Evolutionary conservation across 2,113 vertebrate species (phyloP), one percentile per base, ranked within the genome.

Genomic region (Probosciger aterrimus): DNA sequence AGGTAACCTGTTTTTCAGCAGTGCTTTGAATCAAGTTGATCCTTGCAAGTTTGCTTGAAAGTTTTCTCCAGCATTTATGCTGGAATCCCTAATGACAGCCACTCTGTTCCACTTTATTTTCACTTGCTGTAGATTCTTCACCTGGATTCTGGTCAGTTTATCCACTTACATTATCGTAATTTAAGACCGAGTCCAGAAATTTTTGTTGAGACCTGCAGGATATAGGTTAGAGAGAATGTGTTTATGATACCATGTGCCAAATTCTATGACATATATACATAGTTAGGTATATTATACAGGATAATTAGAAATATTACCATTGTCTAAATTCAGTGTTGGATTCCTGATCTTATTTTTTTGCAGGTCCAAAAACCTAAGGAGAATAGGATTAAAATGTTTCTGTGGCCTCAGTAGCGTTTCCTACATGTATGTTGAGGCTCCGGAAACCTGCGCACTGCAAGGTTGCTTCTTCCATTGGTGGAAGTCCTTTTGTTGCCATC

Each of bases 371-470:
- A 41, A 3, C 31, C 33, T 83, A 11, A 20, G 43, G 27, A 68
- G 23, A 47, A 43, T 2, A 53, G 22, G 33, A 75, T 60, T 37
- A 14, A 76, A 55, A 50, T 1, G 2, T 39, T 77, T 59, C 50
- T 82, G 60, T 55, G 44, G n/a, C 5, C 35, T 8, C 46, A 35
- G 33, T 0, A 20, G 28, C 0, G 0, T 41, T 86, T 39, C 31
- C n/a, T 49, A 31, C 0, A 0, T 1, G 2, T 11, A 2, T 18
- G 9, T 33, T 65, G 44, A 28, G 44, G 62, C 28, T 86, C 35
- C 0, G 4, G 39, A 49, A 63, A 53, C 17, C 39, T 60, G 44
- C 37, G 5, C 18, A 2, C 11, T 50, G 43, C 20, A 37, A 49
- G 17, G 15, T 20, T 70, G 33, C 33, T 65, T 25, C 41, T 79